Conservation (phyloP, 2,797 vertebrate genomes). For the Tokudaia tokunoshimensis region DNA sequence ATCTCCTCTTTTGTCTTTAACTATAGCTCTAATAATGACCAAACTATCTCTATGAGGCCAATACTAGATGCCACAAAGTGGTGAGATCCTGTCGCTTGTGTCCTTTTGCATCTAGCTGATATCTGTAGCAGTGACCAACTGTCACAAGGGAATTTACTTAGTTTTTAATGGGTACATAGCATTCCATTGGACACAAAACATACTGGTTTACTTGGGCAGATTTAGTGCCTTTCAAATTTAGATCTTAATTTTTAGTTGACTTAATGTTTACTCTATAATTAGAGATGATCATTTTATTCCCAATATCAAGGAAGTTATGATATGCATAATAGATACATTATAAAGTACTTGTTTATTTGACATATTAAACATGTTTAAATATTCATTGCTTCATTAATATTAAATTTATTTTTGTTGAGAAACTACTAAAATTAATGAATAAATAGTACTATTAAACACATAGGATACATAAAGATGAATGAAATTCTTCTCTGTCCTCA, state of each 20-base stretch:
- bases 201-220: not conserved
- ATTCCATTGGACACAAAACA: not conserved
- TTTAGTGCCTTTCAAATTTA: not conserved
- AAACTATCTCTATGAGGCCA: not conserved
- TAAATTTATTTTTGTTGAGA: not conserved
- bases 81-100: not conserved
- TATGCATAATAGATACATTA: not conserved
- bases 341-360: not conserved
- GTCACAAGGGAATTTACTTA: too few relatives aligned
- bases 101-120: not conserved
- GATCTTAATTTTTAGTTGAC: not conserved
- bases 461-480: not conserved
- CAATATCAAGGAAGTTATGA: not conserved
- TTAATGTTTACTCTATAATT: not conserved
- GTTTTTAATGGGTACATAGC: not conserved
- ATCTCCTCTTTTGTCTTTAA: not conserved
- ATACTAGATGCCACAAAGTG: not conserved
- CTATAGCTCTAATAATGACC: not conserved
- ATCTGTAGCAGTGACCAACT: not conserved
- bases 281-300: not conserved
- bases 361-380: not conserved
- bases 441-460: conserved; percentile 12
- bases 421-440: not conserved
- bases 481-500: not conserved
- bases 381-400: conserved; percentile 36